A percentile compares a stretch with the other conserved stretches of the same genome.
These are phyloP conservation scores for Ditula angustiorana DNA, from an alignment of 2,888 invertebrate genomes.

Conservation along the genomic window DNA sequence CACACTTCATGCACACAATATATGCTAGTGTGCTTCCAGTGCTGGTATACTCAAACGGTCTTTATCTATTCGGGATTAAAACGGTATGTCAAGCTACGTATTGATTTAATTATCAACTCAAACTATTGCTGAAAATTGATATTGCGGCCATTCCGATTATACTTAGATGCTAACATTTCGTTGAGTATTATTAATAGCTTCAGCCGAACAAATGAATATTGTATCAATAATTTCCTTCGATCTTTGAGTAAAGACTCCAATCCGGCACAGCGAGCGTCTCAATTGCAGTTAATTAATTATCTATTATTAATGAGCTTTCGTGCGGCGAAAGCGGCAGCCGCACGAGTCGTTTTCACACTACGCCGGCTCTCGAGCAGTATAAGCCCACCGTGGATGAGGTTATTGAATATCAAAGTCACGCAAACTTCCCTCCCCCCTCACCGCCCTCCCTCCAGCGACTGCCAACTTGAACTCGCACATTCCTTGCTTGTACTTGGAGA, in stretches of 20 bases:
- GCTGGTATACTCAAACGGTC: too few relatives aligned
- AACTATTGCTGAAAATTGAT: neutral
- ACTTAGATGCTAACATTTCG: neutral
- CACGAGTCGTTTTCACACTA: slow-evolving; percentile 25
- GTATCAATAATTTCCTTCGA: slow-evolving; percentile 9
- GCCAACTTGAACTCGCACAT: slow-evolving; percentile 16
- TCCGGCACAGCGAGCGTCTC: slow-evolving; percentile 19
- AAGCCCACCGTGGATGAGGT: slow-evolving; percentile 5
- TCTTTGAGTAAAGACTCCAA: slow-evolving; percentile 19
- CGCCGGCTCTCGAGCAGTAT: slow-evolving; percentile 3
- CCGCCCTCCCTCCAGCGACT: slow-evolving; percentile 1
- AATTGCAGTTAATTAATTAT: slow-evolving; percentile 36
- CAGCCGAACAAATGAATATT: neutral
- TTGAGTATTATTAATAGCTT: neutral
- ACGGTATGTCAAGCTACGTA: too few relatives aligned
- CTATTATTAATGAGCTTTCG: slow-evolving; percentile 35
- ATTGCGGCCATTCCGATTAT: neutral
- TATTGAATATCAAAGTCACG: slow-evolving; percentile 38
- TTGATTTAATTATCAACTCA: too few relatives aligned
- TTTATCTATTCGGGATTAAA: too few relatives aligned
- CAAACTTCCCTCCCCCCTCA: slow-evolving; percentile 8
- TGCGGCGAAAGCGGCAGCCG: slow-evolving; percentile 38
- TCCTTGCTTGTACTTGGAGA: slow-evolving; percentile 19
- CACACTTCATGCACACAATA: too few relatives aligned
- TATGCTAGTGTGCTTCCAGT: too few relatives aligned